Conservation (phyloP, 2,113 vertebrate genomes). For the Solenodon paradoxus region DNA sequence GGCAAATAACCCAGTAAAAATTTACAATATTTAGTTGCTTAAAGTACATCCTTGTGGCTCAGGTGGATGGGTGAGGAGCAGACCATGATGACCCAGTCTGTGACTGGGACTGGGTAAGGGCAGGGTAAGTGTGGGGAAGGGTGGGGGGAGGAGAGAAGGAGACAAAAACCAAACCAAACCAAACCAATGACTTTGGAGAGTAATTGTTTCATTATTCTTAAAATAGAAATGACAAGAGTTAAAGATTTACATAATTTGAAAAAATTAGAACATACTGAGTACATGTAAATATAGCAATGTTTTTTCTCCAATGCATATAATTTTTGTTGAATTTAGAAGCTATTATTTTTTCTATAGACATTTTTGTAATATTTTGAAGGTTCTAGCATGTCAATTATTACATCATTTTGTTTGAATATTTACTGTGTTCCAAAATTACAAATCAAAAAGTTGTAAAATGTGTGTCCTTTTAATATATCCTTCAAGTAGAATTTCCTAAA, state of each 20-base stretch:
- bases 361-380: neutral
- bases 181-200: neutral
- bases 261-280: neutral
- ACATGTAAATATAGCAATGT: neutral
- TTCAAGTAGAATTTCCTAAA: slow-evolving; percentile 40
- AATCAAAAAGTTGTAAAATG: slow-evolving; percentile 11
- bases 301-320: neutral
- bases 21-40: neutral
- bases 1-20: neutral
- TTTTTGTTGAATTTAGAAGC: neutral
- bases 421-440: neutral
- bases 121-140: too few species aligned
- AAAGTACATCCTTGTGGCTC: too few species aligned
- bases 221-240: slow-evolving; percentile 14
- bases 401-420: slow-evolving; percentile 13
- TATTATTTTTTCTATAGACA: neutral
- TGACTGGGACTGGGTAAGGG: too few species aligned
- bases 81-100: too few species aligned
- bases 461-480: neutral
- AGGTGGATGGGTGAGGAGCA: too few species aligned
- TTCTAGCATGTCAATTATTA: neutral
- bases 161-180: too few species aligned
- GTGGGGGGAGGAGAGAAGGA: too few species aligned
- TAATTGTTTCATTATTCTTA: neutral
- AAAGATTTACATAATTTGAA: slow-evolving; percentile 9